These are phyloP conservation scores for Ptilonorhynchus violaceus DNA, from an alignment of 2,113 vertebrate species.

Conservation along the genomic window DNA sequence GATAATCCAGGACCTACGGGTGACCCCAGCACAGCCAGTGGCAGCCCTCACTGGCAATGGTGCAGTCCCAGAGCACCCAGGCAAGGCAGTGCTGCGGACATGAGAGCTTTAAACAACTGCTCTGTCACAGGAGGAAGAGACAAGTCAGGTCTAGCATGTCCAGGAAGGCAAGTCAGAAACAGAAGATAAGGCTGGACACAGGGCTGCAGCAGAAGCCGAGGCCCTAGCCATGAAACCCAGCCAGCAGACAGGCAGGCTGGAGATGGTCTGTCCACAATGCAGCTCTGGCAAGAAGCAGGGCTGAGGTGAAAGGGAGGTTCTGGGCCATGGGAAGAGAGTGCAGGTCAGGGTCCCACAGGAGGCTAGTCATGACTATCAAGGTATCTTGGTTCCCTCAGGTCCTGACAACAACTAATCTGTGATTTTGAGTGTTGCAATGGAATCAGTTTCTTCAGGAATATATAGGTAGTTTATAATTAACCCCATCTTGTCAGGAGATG, in stretches of 20 bases:
- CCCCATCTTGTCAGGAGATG: not conserved
- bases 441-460: not conserved
- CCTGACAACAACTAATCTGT: not conserved
- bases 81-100: not conserved
- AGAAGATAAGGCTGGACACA: not conserved
- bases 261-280: not conserved
- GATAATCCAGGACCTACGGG: not conserved
- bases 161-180: not conserved
- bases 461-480: not conserved
- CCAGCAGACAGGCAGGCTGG: not conserved
- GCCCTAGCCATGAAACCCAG: not conserved
- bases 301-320: not conserved
- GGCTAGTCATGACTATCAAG: not conserved
- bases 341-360: not conserved
- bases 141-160: too few species aligned
- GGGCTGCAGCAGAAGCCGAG: not conserved
- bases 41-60: not conserved
- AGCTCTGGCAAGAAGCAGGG: not conserved
- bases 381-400: not conserved
- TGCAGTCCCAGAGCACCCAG: not conserved
- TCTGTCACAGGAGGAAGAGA: too few species aligned
- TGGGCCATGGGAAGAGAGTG: not conserved
- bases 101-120: not conserved
- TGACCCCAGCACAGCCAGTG: not conserved
- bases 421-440: not conserved